Percentiles rank a stretch among this genome's conserved stretches.
Conservation (phyloP, 1,140 invertebrate genomes). For the Drosophila sechellia region DNA sequence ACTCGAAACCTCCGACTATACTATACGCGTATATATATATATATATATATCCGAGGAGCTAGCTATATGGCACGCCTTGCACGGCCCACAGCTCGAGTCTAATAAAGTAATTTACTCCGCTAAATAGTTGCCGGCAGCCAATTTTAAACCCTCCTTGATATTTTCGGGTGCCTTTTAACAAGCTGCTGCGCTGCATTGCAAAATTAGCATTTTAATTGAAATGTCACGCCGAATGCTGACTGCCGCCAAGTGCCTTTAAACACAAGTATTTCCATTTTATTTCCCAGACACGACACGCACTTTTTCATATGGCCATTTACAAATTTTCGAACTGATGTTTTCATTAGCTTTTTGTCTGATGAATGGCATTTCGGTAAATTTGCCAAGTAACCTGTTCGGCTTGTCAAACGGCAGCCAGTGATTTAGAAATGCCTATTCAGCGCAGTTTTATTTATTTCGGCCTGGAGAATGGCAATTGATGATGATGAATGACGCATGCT, state of each 20-base stretch:
- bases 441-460: slow-evolving; percentile 19
- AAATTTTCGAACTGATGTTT: slow-evolving; percentile 55
- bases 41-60: neutral
- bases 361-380: slow-evolving; percentile 61
- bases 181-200: slow-evolving; percentile 25
- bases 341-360: slow-evolving; percentile 59
- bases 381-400: slow-evolving; percentile 29
- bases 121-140: slow-evolving; percentile 73
- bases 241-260: slow-evolving; percentile 58
- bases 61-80: slow-evolving; percentile 52
- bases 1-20: slow-evolving; percentile 16
- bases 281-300: slow-evolving; percentile 65
- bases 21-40: neutral
- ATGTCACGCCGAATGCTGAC: slow-evolving; percentile 62
- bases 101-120: slow-evolving; percentile 76
- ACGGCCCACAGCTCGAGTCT: slow-evolving; percentile 56
- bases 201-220: slow-evolving; percentile 79
- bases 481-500: slow-evolving; percentile 35
- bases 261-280: slow-evolving; percentile 40
- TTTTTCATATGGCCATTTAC: slow-evolving; percentile 53
- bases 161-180: slow-evolving; percentile 31
- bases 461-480: slow-evolving; percentile 19
- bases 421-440: slow-evolving; percentile 32
- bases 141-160: slow-evolving; percentile 41
- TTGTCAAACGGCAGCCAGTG: slow-evolving; percentile 35